These are phyloP conservation scores for Elaeidobius kamerunicus DNA, from an alignment of 2,888 invertebrate genomes.

Conservation along the genomic window DNA sequence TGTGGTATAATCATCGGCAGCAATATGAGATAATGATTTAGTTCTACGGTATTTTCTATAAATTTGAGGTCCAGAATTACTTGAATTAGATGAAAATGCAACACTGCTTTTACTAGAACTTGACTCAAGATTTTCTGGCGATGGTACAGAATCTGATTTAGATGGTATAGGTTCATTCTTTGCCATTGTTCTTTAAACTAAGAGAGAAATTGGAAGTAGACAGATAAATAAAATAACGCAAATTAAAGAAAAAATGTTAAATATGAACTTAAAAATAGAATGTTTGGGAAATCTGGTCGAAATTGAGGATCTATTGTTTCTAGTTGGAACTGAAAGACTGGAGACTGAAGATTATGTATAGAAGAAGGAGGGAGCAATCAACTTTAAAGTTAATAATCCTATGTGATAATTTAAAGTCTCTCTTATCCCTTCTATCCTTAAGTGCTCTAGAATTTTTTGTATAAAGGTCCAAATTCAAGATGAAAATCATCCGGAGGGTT, in stretches of 20 bases:
- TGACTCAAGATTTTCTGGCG: constrained; percentile 32
- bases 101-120: constrained; percentile 35
- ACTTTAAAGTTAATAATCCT: too few species aligned
- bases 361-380: too few species aligned
- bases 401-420: too few species aligned
- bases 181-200: constrained; percentile 36
- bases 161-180: constrained; percentile 33
- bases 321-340: too few species aligned
- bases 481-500: too few species aligned
- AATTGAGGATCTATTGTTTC: too few species aligned
- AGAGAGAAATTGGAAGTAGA: constrained; percentile 7
- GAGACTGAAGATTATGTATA: too few species aligned
- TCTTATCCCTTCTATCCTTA: too few species aligned
- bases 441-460: too few species aligned
- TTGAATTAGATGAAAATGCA: constrained; percentile 36
- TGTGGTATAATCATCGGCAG: constrained; percentile 40
- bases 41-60: constrained; percentile 37
- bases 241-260: too few species aligned
- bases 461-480: too few species aligned
- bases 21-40: constrained; percentile 44
- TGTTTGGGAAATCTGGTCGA: not conserved
- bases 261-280: not conserved
- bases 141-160: constrained; percentile 32
- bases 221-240: not conserved
- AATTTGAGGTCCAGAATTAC: constrained; percentile 30